Base-by-base conservation (phyloP, 1,140 invertebrate species). In the Nomia melanderi region DNA sequence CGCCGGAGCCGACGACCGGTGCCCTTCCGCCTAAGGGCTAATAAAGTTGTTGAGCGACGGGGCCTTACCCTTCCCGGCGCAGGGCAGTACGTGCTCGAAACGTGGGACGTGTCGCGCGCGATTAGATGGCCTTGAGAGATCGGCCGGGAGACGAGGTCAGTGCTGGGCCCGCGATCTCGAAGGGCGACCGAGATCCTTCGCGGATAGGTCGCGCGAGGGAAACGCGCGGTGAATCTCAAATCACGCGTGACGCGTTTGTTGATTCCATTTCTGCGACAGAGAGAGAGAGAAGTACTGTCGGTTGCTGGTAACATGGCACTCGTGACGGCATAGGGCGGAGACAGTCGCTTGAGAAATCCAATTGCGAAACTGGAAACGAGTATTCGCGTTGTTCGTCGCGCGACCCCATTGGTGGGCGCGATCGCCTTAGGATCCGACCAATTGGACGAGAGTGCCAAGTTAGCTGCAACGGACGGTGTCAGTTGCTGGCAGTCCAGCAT, bases 51-150 rank as follows among this genome's bases (percentile, higher is more conserved):
- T 82, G 81, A 84, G 56, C 60, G 69, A 79, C 67, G n/a, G 64
- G 20, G 50, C 25, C 59, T 54, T 70, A 67, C 57, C 79, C 75
- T 44, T 44, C 20, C 25, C 54, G 44, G 29, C 25, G 33, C n/a
- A n/a, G n/a, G n/a, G n/a, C n/a, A 17, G 47, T 59, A 60, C 67
- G 39, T 44, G 62, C 66, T 47, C 75, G 80, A 60, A 69, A n/a
- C 57, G n/a, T n/a, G n/a, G 78, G 59, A 56, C 71, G 63, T 73
- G 82, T 88, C 80, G 81, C 66, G 72, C 80, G 81, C 66, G 72
- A 71, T 69, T 79, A 87, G 89, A 91, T 91, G 89, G 86, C 90
- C 90, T 91, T 91, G 89, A 77, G 73, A 91, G 88, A 90, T 91
- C 84, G 77, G 44, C 69, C 44, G 17, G 54, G 14, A 41, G 53